phyloP scores from a whole-genome alignment of 2,113 vertebrate genomes.

The Panthera leo region DNA sequence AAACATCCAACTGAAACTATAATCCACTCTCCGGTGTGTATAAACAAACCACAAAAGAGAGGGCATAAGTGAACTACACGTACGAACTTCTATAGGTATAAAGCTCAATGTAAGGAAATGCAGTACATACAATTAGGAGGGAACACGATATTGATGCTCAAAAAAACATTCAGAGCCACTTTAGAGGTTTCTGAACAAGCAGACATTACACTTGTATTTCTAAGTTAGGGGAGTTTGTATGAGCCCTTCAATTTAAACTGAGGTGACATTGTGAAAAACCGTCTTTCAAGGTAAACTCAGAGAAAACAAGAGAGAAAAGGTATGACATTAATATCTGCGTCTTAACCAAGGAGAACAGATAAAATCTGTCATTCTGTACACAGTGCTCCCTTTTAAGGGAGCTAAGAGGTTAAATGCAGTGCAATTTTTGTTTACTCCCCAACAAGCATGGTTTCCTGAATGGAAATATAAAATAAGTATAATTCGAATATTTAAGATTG shows the following conservation, averaged over 20 bases:
- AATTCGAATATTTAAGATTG: constrained; percentile 17
- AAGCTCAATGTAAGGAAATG: neutral
- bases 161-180: neutral
- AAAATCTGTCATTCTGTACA: neutral
- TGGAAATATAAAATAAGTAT: neutral
- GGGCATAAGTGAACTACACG: neutral
- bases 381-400: neutral
- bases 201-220: neutral
- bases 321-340: neutral
- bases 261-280: neutral
- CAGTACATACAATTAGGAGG: neutral
- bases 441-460: neutral
- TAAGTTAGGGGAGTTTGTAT: neutral
- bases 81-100: neutral
- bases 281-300: neutral
- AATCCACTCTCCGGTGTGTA: constrained; percentile 51
- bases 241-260: neutral
- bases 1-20: constrained; percentile 79
- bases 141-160: neutral
- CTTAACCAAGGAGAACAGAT: neutral
- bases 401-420: neutral
- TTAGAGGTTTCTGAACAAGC: neutral
- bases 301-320: neutral
- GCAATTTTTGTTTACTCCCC: neutral
- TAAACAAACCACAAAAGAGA: constrained; percentile 60